These are phyloP conservation scores for Miichthys miiuy DNA, from an alignment of 2,797 vertebrate species.

Conservation along the genomic window DNA sequence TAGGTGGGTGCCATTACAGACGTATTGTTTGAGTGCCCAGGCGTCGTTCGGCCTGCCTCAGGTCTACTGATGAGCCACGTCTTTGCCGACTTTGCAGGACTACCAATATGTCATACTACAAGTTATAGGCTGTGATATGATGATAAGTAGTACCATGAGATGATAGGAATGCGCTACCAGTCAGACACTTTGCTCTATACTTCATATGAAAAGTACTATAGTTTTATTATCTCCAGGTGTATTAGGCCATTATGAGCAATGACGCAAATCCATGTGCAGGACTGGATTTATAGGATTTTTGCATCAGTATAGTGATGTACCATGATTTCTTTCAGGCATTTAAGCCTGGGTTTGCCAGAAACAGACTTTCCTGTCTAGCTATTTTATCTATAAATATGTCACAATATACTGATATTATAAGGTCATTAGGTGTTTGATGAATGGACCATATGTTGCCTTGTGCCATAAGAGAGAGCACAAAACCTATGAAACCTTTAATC, in stretches of 20 bases:
- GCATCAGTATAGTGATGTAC: not conserved
- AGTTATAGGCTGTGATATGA: not conserved
- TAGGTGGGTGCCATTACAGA: too few relatives aligned
- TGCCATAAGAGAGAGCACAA: not conserved
- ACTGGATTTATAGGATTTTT: conserved; percentile 7
- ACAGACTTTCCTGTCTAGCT: not conserved
- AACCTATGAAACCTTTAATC: not conserved
- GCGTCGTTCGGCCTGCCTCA: too few relatives aligned
- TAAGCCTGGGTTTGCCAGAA: not conserved
- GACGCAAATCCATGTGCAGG: not conserved
- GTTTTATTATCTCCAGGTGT: not conserved
- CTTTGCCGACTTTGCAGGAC: too few relatives aligned
- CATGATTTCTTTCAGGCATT: not conserved
- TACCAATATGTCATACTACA: not conserved
- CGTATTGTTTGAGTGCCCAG: too few relatives aligned
- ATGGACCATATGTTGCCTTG: too few relatives aligned
- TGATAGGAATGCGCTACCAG: not conserved
- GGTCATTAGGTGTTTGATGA: not conserved
- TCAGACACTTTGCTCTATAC: not conserved
- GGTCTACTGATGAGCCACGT: too few relatives aligned
- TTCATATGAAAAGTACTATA: not conserved
- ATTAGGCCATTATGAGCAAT: not conserved
- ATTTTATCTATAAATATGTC: not conserved
- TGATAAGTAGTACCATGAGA: not conserved
- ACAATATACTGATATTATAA: not conserved